Conservation (phyloP, 1,140 invertebrate species). For the Yoshiicerus persimilis region DNA sequence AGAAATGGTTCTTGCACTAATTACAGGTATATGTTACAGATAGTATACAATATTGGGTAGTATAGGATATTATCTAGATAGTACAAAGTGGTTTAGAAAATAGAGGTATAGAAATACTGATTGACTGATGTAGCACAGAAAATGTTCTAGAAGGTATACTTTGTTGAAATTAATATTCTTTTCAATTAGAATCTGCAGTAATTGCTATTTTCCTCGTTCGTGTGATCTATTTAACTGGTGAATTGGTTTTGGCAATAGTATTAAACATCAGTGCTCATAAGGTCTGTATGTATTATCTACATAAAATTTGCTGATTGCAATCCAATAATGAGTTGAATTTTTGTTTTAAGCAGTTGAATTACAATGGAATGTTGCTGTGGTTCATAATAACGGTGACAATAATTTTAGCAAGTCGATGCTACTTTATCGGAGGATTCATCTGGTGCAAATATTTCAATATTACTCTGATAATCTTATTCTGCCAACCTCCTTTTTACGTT, state of each 20-base stretch:
- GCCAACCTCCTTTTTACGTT: conserved; percentile 26
- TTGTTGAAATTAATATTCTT: no score
- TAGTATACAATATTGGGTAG: no score
- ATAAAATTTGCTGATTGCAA: background rate
- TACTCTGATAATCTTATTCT: conserved; percentile 17
- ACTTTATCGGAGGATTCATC: conserved; percentile 40
- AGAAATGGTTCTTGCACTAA: no score
- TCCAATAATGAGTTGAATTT: no score
- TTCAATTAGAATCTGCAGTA: conserved; percentile 8
- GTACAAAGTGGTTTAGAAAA: no score
- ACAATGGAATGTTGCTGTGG: conserved; percentile 30
- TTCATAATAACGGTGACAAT: conserved; percentile 27
- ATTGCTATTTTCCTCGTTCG: conserved; percentile 16
- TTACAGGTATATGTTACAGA: no score
- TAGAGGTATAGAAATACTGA: no score
- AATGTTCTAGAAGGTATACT: no score
- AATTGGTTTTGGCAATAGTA: conserved; percentile 29
- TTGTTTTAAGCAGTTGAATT: background rate
- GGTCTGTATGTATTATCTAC: background rate
- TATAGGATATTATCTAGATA: no score
- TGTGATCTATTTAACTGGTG: conserved; percentile 24
- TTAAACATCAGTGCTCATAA: conserved; percentile 19
- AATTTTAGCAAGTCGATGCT: conserved; percentile 19
- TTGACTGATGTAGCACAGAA: no score
- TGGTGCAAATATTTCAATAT: conserved; percentile 4